A percentile compares a stretch with the other conserved stretches of the same genome.
Evolutionary conservation across 2,113 vertebrate genomes (phyloP).

Genomic region (Corythornis cristatus): DNA sequence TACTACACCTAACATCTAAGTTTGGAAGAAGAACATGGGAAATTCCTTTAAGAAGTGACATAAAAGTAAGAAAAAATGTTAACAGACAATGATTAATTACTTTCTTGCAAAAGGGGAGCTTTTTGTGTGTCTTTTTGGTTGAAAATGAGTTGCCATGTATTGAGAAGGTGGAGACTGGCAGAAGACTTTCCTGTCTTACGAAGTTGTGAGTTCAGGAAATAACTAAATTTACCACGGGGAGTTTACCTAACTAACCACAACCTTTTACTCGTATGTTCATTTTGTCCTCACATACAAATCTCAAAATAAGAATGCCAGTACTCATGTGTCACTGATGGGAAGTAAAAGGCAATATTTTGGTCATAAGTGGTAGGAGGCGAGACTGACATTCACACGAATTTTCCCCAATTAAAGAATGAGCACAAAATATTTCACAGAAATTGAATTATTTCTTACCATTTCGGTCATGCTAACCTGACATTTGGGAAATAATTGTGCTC

Average conservation of each 20-base stretch:
- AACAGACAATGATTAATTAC: constrained; percentile 55
- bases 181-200: constrained; percentile 57
- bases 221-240: constrained; percentile 61
- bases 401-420: constrained; percentile 35
- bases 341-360: constrained; percentile 61
- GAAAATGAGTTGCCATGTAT: constrained; percentile 52
- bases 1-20: not conserved
- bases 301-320: constrained; percentile 55
- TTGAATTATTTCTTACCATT: constrained; percentile 7
- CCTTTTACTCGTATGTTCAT: constrained; percentile 40
- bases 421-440: constrained; percentile 48
- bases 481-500: constrained; percentile 28
- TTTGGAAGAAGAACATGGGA: not conserved
- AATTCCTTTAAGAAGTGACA: constrained; percentile 50
- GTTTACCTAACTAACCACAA: constrained; percentile 69
- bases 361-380: constrained; percentile 43
- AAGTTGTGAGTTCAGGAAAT: constrained; percentile 58
- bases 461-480: not conserved
- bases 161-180: constrained; percentile 15
- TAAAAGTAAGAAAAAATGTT: constrained; percentile 5
- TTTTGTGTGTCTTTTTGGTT: constrained; percentile 37
- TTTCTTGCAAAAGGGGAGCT: constrained; percentile 32
- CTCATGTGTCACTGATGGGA: constrained; percentile 59
- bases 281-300: constrained; percentile 43
- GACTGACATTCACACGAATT: constrained; percentile 38